Evolutionary conservation across 2,113 vertebrate genomes (phyloP), one percentile per base, ranked within the genome.

Genomic region (Neodontobutis hainanensis): DNA sequence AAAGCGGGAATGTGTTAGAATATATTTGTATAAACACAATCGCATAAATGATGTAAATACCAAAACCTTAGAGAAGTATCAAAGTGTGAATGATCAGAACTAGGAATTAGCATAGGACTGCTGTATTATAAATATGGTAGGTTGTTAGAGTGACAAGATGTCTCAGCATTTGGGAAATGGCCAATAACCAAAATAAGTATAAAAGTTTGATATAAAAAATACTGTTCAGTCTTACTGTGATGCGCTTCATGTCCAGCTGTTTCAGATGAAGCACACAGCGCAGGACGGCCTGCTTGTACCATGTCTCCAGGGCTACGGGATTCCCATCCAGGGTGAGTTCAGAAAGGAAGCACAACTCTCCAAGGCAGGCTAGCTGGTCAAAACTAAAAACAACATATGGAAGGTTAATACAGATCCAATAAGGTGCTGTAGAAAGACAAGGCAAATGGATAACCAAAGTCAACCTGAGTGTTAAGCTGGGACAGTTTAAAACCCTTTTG

Each of bases 261-360:
- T 91, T 95, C 72, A 99, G 95, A 89, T 98, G 96, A 93, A 94
- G 93, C 95, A 98, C 95, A 89, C 95, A 95, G 92, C 96, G 95
- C 77, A 99, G 94, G 90, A 95, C 83, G 6, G 95, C 95, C 89
- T 95, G 95, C 88, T 95, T 98, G 96, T 99, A 99, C 94, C 96
- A 99, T 97, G 97, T 94, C 95, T 99, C 96, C 93, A 96, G 95
- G 85, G 95, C 96, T 94, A 99, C 94, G 68, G 96, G 96, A 82
- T 99, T 99, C 94, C 96, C 97, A 96, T 99, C 97, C 93, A 99
- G 94, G 78, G 95, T 95, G 91, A 99, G 94, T 91, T 99, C 97
- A 75, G 93, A 94, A 78, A 98, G 94, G 87, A 94, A 95, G 70
- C 87, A 70, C 0, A 92, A 95, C 72, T 95, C 92, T 82, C 94